phyloP scores from a whole-genome alignment of 2,113 vertebrate genomes.

The Crotophaga sulcirostris region DNA sequence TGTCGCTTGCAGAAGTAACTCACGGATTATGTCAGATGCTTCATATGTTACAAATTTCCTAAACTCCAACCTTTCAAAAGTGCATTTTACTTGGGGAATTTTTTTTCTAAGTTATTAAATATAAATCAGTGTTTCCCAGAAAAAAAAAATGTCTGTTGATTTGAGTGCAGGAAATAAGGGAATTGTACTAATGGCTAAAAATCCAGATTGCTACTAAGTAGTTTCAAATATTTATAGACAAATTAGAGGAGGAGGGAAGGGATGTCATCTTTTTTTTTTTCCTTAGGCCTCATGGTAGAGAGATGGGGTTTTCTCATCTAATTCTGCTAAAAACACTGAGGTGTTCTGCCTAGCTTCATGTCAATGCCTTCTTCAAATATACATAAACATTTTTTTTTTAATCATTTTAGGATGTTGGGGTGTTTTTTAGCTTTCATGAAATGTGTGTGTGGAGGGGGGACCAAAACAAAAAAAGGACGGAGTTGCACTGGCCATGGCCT shows the following conservation, averaged over 20 bases:
- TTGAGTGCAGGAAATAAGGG: slow-evolving; percentile 1
- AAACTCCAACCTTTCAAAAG: background rate
- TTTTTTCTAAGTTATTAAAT: background rate
- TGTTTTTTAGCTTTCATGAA: background rate
- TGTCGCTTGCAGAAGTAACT: background rate
- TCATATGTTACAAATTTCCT: background rate
- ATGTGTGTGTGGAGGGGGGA: background rate
- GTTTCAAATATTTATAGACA: slow-evolving; percentile 54
- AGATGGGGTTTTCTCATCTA: background rate
- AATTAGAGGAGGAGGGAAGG: background rate
- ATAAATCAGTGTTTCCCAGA: background rate
- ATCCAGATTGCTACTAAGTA: slow-evolving; percentile 7
- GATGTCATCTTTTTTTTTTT: background rate
- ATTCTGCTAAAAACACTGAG: slow-evolving; percentile 16
- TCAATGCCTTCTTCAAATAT: background rate
- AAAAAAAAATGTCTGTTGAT: background rate
- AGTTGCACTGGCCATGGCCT: background rate
- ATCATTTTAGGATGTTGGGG: background rate
- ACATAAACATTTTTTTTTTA: background rate
- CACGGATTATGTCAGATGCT: background rate
- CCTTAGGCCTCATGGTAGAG: background rate
- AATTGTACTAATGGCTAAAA: slow-evolving; percentile 3
- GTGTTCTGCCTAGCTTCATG: background rate
- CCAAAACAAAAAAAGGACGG: background rate
- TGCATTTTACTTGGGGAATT: background rate